phyloP scores from a whole-genome alignment of 2,113 vertebrate species.

The Dissostichus mawsoni region DNA sequence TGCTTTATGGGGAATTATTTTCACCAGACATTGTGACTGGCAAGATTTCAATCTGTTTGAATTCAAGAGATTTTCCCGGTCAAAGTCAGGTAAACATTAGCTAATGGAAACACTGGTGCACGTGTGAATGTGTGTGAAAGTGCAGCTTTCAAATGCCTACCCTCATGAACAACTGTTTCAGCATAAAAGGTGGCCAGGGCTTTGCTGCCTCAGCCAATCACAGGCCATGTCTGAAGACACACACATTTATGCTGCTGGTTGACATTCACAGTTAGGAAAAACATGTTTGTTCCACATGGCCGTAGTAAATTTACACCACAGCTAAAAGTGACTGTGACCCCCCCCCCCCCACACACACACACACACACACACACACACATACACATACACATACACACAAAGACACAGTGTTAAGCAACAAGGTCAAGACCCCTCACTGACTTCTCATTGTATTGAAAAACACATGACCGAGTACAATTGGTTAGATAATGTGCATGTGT shows the following conservation, averaged over 20 bases:
- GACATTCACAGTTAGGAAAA: background rate
- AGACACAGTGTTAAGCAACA: background rate
- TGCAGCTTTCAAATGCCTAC: background rate
- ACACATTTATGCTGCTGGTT: background rate
- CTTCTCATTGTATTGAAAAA: background rate
- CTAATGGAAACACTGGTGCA: too few relatives aligned
- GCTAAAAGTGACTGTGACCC: too few relatives aligned
- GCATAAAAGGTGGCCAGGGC: background rate
- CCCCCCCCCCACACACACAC: too few relatives aligned
- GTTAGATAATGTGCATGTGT: background rate
- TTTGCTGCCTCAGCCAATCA: conserved; percentile 25
- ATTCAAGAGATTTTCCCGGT: too few relatives aligned
- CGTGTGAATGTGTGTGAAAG: background rate
- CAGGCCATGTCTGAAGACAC: background rate
- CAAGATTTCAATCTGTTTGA: too few relatives aligned
- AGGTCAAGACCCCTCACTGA: background rate
- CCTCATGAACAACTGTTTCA: conserved; percentile 22
- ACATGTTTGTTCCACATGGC: too few relatives aligned
- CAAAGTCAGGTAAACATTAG: too few relatives aligned
- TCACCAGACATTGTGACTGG: too few relatives aligned
- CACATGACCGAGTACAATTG: background rate
- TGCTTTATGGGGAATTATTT: too few relatives aligned
- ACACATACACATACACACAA: background rate
- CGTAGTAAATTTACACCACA: too few relatives aligned
- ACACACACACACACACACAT: background rate